These are phyloP conservation scores for Tetragnatha versicolor DNA, from an alignment of 1,140 invertebrate species.

Conservation along the genomic window DNA sequence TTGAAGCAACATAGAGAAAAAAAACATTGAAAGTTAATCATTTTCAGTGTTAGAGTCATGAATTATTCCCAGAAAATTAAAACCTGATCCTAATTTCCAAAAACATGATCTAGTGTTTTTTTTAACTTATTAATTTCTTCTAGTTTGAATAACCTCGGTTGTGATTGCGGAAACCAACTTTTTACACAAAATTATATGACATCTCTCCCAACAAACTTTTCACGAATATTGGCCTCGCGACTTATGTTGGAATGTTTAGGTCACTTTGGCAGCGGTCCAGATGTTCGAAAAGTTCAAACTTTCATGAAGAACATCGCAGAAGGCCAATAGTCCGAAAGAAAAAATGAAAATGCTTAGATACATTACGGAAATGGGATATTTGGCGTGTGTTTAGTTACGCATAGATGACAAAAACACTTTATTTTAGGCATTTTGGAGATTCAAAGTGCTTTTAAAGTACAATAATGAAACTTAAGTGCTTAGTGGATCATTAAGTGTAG, in stretches of 20 bases:
- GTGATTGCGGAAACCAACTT: too few relatives aligned
- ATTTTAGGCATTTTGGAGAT: conserved; percentile 2
- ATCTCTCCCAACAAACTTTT: too few relatives aligned
- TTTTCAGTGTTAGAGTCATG: too few relatives aligned
- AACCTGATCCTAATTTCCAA: too few relatives aligned
- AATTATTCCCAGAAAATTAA: too few relatives aligned
- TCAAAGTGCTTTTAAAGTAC: conserved; percentile 11
- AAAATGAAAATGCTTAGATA: neutral
- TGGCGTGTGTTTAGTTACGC: conserved; percentile 24
- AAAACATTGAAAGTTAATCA: too few relatives aligned
- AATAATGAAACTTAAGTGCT: conserved; percentile 15
- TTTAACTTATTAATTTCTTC: too few relatives aligned
- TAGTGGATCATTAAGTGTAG: conserved; percentile 24
- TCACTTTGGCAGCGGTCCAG: conserved; percentile 6
- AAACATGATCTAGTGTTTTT: too few relatives aligned
- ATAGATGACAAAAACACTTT: conserved; percentile 27
- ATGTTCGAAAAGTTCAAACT: neutral
- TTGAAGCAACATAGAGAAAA: too few relatives aligned
- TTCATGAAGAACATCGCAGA: neutral
- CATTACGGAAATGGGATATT: conserved; percentile 18
- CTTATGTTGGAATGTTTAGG: neutral
- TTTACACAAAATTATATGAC: too few relatives aligned
- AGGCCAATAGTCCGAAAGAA: neutral
- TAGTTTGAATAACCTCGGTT: too few relatives aligned
- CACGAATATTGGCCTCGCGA: too few relatives aligned